phyloP scores from a whole-genome alignment of 2,888 invertebrate genomes.

The Melieria picta region DNA sequence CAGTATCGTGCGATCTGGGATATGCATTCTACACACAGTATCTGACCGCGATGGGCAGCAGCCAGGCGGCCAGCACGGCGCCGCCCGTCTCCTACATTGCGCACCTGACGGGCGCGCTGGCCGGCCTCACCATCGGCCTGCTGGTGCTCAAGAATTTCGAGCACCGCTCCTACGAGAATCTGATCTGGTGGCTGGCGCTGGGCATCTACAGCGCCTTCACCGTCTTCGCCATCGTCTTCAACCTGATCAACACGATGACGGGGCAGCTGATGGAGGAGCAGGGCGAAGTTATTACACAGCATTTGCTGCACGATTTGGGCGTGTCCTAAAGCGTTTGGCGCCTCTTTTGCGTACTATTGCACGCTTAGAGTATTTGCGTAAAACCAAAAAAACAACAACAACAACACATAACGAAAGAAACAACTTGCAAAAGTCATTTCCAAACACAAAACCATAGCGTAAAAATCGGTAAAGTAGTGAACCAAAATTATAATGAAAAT shows the following conservation, averaged over 20 bases:
- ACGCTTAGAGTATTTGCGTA: not conserved
- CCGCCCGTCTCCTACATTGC: conserved; percentile 95
- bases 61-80: conserved; percentile 46
- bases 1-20: conserved; percentile 89
- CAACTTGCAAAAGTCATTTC: not conserved
- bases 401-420: not conserved
- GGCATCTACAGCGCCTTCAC: conserved; percentile 94
- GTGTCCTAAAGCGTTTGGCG: conserved; percentile 58
- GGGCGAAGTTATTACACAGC: conserved; percentile 65
- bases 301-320: conserved; percentile 66
- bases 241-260: conserved; percentile 73
- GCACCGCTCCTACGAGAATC: conserved; percentile 86
- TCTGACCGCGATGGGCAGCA: conserved; percentile 47
- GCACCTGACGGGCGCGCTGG: conserved; percentile 93
- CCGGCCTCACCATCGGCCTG: conserved; percentile 93
- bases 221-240: conserved; percentile 92
- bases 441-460: not conserved
- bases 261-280: conserved; percentile 65
- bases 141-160: conserved; percentile 95
- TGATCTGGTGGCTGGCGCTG: conserved; percentile 95
- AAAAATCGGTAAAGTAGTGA: not conserved
- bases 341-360: conserved; percentile 4
- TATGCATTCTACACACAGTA: conserved; percentile 95
- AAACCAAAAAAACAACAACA: not conserved
- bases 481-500: not conserved